phyloP scores from a whole-genome alignment of 2,113 vertebrate species.

The Cryptomyrus ogoouensis region DNA sequence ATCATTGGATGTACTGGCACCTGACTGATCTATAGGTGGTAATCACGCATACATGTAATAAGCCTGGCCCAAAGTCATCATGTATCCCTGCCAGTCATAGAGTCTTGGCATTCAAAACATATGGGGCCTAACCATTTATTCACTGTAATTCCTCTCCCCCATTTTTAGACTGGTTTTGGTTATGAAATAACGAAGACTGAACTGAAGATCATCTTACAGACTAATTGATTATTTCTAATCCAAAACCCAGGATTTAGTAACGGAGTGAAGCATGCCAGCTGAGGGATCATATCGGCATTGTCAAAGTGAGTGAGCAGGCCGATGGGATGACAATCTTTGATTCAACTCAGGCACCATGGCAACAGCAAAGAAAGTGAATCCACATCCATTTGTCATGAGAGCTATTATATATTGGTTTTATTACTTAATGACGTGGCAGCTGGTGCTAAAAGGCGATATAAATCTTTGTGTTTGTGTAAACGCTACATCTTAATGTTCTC shows the following conservation, averaged over 20 bases:
- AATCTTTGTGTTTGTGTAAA: slow-evolving; percentile 4
- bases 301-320: not conserved
- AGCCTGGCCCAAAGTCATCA: not conserved
- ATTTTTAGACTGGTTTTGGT: not conserved
- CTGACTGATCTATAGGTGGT: not conserved
- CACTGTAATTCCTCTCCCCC: not conserved
- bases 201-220: not conserved
- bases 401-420: slow-evolving; percentile 4
- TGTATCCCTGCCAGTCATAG: not conserved
- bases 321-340: not conserved
- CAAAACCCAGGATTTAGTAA: not conserved
- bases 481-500: not conserved
- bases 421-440: not conserved
- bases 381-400: not conserved
- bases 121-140: not conserved
- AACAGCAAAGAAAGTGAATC: not conserved
- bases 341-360: slow-evolving; percentile 8
- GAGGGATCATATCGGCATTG: not conserved
- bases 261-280: not conserved
- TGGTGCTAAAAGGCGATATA: not conserved
- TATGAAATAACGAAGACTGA: not conserved
- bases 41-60: not conserved
- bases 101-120: not conserved
- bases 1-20: not conserved
- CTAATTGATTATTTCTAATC: not conserved